Conservation (phyloP, 2,797 vertebrate species). For the Apogon hyalosoma region DNA sequence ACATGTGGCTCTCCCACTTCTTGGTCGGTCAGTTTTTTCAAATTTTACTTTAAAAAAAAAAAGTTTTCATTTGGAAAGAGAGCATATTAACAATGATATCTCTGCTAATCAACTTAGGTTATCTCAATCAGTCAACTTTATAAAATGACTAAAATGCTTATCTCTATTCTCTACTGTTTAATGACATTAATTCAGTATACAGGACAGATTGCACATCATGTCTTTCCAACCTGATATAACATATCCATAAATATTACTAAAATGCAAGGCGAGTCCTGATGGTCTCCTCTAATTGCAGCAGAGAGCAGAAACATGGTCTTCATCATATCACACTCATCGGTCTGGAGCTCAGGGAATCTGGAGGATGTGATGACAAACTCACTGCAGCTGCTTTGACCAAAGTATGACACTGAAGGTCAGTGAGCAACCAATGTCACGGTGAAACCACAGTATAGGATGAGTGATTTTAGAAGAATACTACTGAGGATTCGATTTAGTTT, state of each 20-base stretch:
- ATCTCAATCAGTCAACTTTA: too few species aligned
- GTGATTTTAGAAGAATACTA: neutral
- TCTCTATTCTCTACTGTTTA: too few species aligned
- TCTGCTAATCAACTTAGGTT: too few species aligned
- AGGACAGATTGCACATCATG: too few species aligned
- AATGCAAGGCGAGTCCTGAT: slow-evolving; percentile 4
- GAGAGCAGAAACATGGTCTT: slow-evolving; percentile 39
- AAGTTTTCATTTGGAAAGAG: too few species aligned
- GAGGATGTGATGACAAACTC: slow-evolving; percentile 56
- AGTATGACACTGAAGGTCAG: slow-evolving; percentile 8
- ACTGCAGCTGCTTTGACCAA: slow-evolving; percentile 60
- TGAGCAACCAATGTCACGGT: neutral
- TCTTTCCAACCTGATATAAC: too few species aligned
- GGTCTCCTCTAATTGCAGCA: slow-evolving; percentile 32
- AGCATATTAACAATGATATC: too few species aligned
- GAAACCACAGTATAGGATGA: neutral
- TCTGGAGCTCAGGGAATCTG: slow-evolving; percentile 28
- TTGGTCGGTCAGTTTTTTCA: too few species aligned
- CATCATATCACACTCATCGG: slow-evolving; percentile 57
- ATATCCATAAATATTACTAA: neutral
- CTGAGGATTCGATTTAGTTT: neutral
- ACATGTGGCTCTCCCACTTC: too few species aligned
- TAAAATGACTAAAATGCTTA: too few species aligned
- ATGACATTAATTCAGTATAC: too few species aligned
- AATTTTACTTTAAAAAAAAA: too few species aligned